Conservation (phyloP, 2,797 vertebrate genomes). For the Phrynocephalus vlangalii region DNA sequence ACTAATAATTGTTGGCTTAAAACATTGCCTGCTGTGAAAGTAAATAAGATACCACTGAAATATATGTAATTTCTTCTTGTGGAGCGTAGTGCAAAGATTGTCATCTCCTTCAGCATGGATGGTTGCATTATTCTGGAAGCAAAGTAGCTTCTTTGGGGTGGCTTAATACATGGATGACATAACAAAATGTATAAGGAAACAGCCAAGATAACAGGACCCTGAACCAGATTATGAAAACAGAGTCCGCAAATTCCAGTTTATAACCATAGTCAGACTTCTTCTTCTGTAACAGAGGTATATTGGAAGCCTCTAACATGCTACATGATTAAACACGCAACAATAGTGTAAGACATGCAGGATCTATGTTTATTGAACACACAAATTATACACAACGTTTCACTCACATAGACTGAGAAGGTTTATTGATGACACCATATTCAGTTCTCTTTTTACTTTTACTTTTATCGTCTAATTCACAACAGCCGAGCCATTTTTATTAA, state of each 20-base stretch:
- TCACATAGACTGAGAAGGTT: background rate
- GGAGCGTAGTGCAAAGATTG: background rate
- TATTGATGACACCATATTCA: constrained; percentile 20
- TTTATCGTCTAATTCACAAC: constrained; percentile 50
- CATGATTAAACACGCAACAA: constrained; percentile 49
- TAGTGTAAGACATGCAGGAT: constrained; percentile 5
- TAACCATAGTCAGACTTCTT: background rate
- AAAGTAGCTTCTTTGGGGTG: constrained; percentile 39
- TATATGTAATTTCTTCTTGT: background rate
- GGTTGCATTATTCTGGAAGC: constrained; percentile 17
- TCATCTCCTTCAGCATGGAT: background rate
- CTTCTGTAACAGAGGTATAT: background rate
- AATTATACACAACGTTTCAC: background rate
- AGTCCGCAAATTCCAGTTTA: background rate
- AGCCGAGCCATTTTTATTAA: constrained; percentile 64
- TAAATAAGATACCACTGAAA: constrained; percentile 16
- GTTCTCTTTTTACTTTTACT: constrained; percentile 11
- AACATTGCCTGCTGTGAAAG: background rate
- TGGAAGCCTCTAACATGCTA: background rate
- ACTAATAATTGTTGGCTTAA: constrained; percentile 7
- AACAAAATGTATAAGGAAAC: constrained; percentile 9
- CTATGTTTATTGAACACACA: constrained; percentile 42
- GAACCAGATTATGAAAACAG: background rate
- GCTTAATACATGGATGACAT: constrained; percentile 49
- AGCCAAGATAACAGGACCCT: constrained; percentile 28